These are phyloP conservation scores for Pyrgilauda ruficollis DNA, from an alignment of 2,113 vertebrate species.

Conservation along the genomic window DNA sequence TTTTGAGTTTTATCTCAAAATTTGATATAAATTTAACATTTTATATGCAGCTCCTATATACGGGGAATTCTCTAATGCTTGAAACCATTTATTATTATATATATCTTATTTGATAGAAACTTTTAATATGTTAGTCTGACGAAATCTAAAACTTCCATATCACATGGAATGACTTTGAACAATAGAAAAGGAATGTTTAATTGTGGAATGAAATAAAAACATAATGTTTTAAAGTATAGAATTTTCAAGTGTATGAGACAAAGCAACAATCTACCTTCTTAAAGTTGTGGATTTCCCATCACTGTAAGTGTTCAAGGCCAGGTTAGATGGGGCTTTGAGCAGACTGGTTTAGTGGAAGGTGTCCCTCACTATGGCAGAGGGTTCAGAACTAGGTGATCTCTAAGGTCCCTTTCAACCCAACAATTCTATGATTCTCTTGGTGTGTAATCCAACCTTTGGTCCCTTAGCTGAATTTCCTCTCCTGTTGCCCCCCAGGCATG, in stretches of 20 bases:
- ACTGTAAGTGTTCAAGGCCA: background rate
- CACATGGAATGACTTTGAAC: background rate
- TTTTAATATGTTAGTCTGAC: background rate
- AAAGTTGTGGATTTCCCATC: rapidly evolving
- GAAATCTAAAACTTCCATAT: background rate
- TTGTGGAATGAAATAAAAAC: background rate
- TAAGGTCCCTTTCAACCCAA: background rate
- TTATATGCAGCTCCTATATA: background rate
- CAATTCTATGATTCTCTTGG: background rate
- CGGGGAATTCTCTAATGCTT: background rate
- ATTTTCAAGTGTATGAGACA: background rate
- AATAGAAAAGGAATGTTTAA: background rate
- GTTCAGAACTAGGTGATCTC: background rate
- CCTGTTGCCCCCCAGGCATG: rapidly evolving
- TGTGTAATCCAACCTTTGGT: background rate
- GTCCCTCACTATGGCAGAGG: background rate
- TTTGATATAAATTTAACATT: background rate
- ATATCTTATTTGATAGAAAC: background rate
- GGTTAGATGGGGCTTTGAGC: background rate
- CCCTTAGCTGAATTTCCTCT: background rate
- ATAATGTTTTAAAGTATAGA: background rate
- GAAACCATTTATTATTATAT: background rate
- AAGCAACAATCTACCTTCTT: background rate
- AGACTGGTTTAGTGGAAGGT: background rate
- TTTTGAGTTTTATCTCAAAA: background rate